Conservation (phyloP, 2,797 vertebrate species). For the Poecilia wingei region DNA sequence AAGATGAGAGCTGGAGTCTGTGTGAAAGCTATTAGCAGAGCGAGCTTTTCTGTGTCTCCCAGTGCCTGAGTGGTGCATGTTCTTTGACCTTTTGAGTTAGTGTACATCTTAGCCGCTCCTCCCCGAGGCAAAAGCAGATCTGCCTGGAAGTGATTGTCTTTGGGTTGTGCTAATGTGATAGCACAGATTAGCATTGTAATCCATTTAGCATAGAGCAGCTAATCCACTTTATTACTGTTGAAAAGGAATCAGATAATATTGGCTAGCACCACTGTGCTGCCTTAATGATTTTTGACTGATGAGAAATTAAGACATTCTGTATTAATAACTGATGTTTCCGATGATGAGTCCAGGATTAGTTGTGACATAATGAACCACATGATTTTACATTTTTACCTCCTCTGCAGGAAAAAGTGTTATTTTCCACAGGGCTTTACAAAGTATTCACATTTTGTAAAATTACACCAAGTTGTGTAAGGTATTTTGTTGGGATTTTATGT, state of each 20-base stretch:
- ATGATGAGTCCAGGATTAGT: slow-evolving; percentile 59
- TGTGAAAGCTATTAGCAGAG: neutral
- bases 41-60: slow-evolving; percentile 33
- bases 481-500: neutral
- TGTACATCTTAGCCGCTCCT: slow-evolving; percentile 51
- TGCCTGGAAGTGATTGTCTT: slow-evolving; percentile 69
- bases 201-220: slow-evolving; percentile 83
- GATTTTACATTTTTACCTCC: slow-evolving; percentile 16
- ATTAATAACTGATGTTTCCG: slow-evolving; percentile 59
- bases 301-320: slow-evolving; percentile 52
- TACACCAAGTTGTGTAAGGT: neutral
- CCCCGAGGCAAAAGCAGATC: slow-evolving; percentile 60
- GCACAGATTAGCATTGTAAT: slow-evolving; percentile 86
- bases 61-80: slow-evolving; percentile 21
- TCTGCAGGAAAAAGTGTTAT: slow-evolving; percentile 15
- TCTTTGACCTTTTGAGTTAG: slow-evolving; percentile 25
- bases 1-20: slow-evolving; percentile 18
- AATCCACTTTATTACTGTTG: slow-evolving; percentile 84
- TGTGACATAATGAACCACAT: slow-evolving; percentile 35
- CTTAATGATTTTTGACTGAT: slow-evolving; percentile 73
- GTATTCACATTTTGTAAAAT: neutral
- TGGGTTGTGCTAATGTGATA: slow-evolving; percentile 81
- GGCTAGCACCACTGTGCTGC: slow-evolving; percentile 62
- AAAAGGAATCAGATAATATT: slow-evolving; percentile 80
- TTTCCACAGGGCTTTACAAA: neutral